Evolutionary conservation across 2,888 invertebrate species (phyloP), one percentile per base, ranked within the genome.

Genomic region (Caenorhabditis wallacei): DNA sequence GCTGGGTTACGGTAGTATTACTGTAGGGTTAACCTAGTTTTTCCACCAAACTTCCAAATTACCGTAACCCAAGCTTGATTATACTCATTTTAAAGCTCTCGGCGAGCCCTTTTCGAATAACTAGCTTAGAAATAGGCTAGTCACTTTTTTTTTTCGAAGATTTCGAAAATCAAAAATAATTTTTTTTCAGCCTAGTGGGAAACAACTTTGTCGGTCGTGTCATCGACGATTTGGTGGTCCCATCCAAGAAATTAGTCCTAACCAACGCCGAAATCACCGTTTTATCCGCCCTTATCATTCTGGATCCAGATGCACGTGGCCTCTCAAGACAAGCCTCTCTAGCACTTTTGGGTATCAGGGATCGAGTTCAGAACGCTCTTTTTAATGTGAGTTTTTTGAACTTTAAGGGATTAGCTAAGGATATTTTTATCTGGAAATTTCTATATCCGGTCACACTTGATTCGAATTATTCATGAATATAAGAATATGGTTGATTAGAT

Each of bases 161-260:
- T 20, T 51, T 51, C 2, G 13, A 48, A 18, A 48, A 16, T 18
- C n/a, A 18, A 18, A 53, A 22, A 53, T 51, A 3, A 8, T 51
- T 20, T 54, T 35, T 68, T 79, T 86, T 20, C 79, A 90, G 90
- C 24, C 53, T 90, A 64, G 78, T 91, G 48, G 84, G 90, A 20
- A 89, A 91, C 74, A 90, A 90, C 66, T 83, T 91, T 40, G 87
- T 89, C 11, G 87, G 88, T 13, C 80, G 90, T 20, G 86, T 91
- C 13, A 74, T 91, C 37, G 91, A 91, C 66, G 91, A 91, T 63
- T 51, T 91, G 40, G 87, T 91, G 26, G 22, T 56, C n/a, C 90
- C 91, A 20, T 86, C 89, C 61, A 83, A 85, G 18, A 88, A 87
- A 51, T 76, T 91, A 13, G 24, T 71, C 10, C 59, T 91, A 18